Evolutionary conservation across 2,797 vertebrate species (phyloP).

Genomic region (Pelobates cultripes): DNA sequence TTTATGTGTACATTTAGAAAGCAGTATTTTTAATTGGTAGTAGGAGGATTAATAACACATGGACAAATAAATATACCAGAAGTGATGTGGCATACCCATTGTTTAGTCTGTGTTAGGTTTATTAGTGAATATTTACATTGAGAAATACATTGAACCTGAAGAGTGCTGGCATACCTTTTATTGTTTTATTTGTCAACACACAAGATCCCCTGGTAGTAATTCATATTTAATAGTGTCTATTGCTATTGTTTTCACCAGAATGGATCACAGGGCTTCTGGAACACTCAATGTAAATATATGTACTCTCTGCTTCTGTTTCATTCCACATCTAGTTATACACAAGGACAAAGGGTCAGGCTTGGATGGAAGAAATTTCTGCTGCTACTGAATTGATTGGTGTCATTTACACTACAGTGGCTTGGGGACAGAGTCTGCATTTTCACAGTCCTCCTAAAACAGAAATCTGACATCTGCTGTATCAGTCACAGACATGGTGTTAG

Average conservation of each 20-base stretch:
- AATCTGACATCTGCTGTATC: constrained; percentile 43
- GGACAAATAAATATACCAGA: too few species aligned
- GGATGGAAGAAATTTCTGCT: constrained; percentile 21
- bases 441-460: constrained; percentile 38
- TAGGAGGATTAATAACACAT: too few species aligned
- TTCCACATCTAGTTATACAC: constrained; percentile 26
- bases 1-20: too few species aligned
- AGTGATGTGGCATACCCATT: neutral
- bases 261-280: constrained; percentile 2
- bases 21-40: too few species aligned
- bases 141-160: neutral
- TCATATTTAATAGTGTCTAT: constrained; percentile 41
- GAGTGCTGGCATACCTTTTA: neutral
- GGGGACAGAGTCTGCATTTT: constrained; percentile 48
- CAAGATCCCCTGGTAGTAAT: constrained; percentile 28
- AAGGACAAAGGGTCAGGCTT: constrained; percentile 54
- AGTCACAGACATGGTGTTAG: constrained; percentile 40
- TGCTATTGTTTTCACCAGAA: constrained; percentile 26
- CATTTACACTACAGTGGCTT: constrained; percentile 52
- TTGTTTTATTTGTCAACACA: constrained; percentile 15
- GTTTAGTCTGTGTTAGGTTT: neutral
- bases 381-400: constrained; percentile 52
- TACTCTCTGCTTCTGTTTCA: constrained; percentile 37
- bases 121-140: neutral
- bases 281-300: constrained; percentile 27